These are phyloP conservation scores for Melanostoma scalare DNA, from an alignment of 2,888 invertebrate genomes.

Conservation along the genomic window DNA sequence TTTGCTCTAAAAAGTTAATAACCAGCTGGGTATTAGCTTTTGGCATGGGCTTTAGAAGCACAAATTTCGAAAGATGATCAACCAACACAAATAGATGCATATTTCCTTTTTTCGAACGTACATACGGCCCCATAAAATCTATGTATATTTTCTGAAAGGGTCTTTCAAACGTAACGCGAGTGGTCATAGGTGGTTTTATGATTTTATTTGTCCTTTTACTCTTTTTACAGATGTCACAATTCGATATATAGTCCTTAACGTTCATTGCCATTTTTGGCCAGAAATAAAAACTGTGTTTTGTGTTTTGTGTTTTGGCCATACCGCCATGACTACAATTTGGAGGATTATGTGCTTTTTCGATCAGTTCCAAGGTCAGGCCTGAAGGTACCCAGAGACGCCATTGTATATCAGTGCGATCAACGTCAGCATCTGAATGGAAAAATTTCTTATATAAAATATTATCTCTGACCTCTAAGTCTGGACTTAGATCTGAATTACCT, in stretches of 20 bases:
- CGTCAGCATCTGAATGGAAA: constrained; percentile 14
- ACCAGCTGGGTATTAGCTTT: constrained; percentile 59
- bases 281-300: constrained; percentile 58
- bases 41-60: constrained; percentile 22
- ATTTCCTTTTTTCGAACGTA: constrained; percentile 20
- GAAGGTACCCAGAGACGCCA: constrained; percentile 15
- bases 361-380: constrained; percentile 14
- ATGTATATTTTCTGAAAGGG: constrained; percentile 58
- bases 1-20: constrained; percentile 59
- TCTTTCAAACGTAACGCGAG: background rate
- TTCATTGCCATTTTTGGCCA: constrained; percentile 68
- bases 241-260: constrained; percentile 18
- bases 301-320: constrained; percentile 44
- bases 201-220: constrained; percentile 38
- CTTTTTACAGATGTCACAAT: constrained; percentile 40
- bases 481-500: background rate
- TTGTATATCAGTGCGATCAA: background rate
- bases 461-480: constrained; percentile 23
- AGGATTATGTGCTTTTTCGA: background rate
- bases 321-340: constrained; percentile 39
- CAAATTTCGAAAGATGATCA: constrained; percentile 66
- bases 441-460: constrained; percentile 42
- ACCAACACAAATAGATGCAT: constrained; percentile 55
- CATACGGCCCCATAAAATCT: constrained; percentile 64
- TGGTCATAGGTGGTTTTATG: constrained; percentile 17